Base-by-base conservation (phyloP, 2,888 invertebrate genomes). In the Harpalus rufipes region DNA sequence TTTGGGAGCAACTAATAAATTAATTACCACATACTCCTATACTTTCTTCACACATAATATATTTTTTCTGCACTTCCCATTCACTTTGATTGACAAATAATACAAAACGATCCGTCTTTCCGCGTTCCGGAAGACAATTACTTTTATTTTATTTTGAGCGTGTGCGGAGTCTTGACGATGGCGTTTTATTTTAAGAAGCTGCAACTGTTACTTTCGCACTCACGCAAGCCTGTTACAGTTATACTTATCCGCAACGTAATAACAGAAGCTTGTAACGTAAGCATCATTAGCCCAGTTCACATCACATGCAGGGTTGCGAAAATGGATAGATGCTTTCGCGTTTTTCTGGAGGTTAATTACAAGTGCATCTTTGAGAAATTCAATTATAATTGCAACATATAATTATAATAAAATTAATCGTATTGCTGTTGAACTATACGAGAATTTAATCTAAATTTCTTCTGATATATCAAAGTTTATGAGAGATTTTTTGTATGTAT, bases 11-110 rank as follows among this genome's bases (percentile, higher is more conserved):
- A 5, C 32, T 32, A 32, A 32, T 32, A 32, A 32, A 32, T 32
- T 32, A 32, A 32, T 32, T 25, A 25, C 25, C 25, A 32, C 32
- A 51, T 51, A n/a, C n/a, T n/a, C n/a, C n/a, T n/a, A 51, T 51
- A 51, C 44, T 51, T 51, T 51, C 44, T 51, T 51, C 12, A 5
- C 44, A 32, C 32, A 32, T 32, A 32, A 32, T 32, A 32, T 6
- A 32, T 32, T 32, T 51, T 51, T 51, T 51, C 12, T 12, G 8
- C 0, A 12, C 4, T 12, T 51, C 12, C 44, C 44, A 51, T 51
- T 51, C 44, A 51, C 44, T 51, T 44, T 51, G 44, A 51, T 51
- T 51, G 44, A 51, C 44, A 51, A 51, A 51, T 51, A 51, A 51
- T 51, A 51, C 44, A 51, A 51, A 51, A 51, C 44, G 10, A 12